Evolutionary conservation across 2,888 invertebrate genomes (phyloP), one percentile per base, ranked within the genome.

Genomic region (Rambutsinella grinnellia): DNA sequence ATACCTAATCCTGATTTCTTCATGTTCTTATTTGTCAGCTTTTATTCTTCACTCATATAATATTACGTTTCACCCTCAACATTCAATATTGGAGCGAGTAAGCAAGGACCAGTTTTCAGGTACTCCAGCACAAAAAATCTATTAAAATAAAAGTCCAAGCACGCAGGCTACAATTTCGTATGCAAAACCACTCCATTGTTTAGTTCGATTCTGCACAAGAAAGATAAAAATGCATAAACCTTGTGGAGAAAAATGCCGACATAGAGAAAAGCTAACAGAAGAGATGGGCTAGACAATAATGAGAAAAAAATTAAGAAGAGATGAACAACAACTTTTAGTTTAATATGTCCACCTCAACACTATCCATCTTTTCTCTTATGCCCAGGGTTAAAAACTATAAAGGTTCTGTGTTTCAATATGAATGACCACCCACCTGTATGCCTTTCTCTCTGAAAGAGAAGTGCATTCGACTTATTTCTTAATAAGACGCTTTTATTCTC

Each of bases 371-470:
- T 36, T 13, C 36, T 13, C 13, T 36, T 36, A 36, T n/a, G n/a
- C n/a, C n/a, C n/a, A n/a, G n/a, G n/a, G n/a, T n/a, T n/a, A n/a
- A 8, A 5, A 36, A 36, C 36, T 8, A 36, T 36, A 13, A 36
- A 36, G 36, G 36, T 36, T 36, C 60, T 57, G 60, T 57, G 60
- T 68, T 68, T 62, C 75, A 68, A 68, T 68, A 68, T 5, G 68
- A 75, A 62, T 75, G 75, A 75, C 75, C 75, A 75, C 75, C 75
- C 75, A 75, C 75, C 75, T 75, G 68, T 63, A 75, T 23, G 8
- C 54, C 15, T 21, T 54, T 54, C 54, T 54, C 36, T 36, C 36
- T 36, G 5, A 5, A 36, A n/a, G n/a, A n/a, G n/a, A 36, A 36
- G 36, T 36, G 36, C 36, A 36, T 65, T 63, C 56, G 24, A 60